Evolutionary conservation across 2,888 invertebrate genomes (phyloP).

Genomic region (Tinea semifulvella): DNA sequence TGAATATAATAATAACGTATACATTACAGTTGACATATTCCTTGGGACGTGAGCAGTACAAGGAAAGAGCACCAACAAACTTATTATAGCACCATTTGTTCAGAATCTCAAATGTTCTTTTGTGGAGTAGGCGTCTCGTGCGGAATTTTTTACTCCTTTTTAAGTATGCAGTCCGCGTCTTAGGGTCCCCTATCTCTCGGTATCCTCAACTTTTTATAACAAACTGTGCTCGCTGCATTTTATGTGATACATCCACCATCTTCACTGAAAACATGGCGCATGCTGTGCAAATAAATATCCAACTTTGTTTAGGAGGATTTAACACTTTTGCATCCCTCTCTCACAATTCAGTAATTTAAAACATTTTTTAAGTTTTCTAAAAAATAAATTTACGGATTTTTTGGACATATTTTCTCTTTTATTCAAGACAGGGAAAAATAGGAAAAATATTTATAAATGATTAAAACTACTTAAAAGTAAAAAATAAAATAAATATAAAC

Average conservation of each 20-base stretch:
- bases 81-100: constrained; percentile 21
- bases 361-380: too few species aligned
- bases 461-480: too few species aligned
- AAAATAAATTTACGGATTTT: too few species aligned
- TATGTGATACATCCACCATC: constrained; percentile 25
- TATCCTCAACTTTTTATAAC: constrained; percentile 21
- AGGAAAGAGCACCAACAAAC: constrained; percentile 17
- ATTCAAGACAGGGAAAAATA: too few species aligned
- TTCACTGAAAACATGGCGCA: not conserved
- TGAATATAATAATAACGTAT: too few species aligned
- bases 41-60: not conserved
- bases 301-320: too few species aligned
- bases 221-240: constrained; percentile 44
- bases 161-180: constrained; percentile 45
- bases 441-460: too few species aligned
- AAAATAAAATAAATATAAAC: too few species aligned
- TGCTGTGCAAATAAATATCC: too few species aligned
- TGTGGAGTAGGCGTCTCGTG: constrained; percentile 25
- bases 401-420: too few species aligned
- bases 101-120: constrained; percentile 23
- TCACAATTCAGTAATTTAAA: too few species aligned
- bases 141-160: constrained; percentile 43
- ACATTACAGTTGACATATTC: constrained; percentile 16
- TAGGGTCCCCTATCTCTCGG: constrained; percentile 24
- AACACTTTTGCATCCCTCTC: too few species aligned